These are phyloP conservation scores for Dioctria rufipes DNA, from an alignment of 2,888 invertebrate genomes.

Conservation along the genomic window DNA sequence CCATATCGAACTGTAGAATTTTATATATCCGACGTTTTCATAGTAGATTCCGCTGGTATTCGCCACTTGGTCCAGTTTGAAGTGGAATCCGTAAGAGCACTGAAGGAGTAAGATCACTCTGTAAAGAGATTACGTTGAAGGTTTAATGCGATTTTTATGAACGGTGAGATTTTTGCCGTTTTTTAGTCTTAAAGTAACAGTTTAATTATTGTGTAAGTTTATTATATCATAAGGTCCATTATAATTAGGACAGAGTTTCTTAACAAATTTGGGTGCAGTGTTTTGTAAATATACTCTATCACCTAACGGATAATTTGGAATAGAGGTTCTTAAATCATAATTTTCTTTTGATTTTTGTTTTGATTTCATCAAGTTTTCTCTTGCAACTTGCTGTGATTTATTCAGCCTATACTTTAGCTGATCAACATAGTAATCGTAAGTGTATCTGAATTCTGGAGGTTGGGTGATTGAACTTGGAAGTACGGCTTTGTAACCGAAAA, in stretches of 20 bases:
- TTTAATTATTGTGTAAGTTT: conserved; percentile 4
- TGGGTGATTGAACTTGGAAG: conserved; percentile 62
- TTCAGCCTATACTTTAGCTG: background rate
- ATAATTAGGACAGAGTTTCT: conserved; percentile 30
- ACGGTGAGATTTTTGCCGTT: background rate
- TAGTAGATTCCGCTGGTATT: no score
- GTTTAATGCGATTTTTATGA: background rate
- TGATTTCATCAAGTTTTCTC: background rate
- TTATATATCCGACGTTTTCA: no score
- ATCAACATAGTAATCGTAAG: background rate
- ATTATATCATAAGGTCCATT: conserved; percentile 16
- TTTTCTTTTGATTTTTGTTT: background rate
- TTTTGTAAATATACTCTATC: conserved; percentile 16
- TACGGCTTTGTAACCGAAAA: conserved; percentile 65
- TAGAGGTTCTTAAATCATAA: background rate
- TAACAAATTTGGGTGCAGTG: background rate
- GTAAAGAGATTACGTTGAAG: background rate
- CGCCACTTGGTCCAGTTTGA: no score
- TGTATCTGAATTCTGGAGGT: no score
- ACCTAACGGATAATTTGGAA: conserved; percentile 5
- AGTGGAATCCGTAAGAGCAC: no score
- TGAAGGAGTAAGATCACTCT: no score
- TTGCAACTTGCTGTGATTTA: conserved; percentile 1
- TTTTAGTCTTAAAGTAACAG: background rate
- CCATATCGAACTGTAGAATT: no score